Percentiles rank a stretch among this genome's conserved stretches.
phyloP scores from a whole-genome alignment of 2,113 vertebrate species.

The Elephas maximus region DNA sequence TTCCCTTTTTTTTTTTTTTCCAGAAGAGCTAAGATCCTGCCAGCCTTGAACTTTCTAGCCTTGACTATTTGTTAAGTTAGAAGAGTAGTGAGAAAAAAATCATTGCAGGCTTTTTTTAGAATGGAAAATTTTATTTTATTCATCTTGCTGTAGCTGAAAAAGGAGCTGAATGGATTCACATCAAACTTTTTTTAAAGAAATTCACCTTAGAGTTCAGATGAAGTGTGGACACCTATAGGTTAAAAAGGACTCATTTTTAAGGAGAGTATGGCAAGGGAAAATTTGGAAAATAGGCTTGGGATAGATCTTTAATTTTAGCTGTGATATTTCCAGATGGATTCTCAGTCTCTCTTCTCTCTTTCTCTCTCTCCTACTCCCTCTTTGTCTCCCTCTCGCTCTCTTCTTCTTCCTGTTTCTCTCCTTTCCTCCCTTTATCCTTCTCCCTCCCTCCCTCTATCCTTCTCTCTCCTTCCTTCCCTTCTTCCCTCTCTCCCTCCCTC shows the following conservation, averaged over 20 bases:
- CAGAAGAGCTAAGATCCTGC: constrained; percentile 27
- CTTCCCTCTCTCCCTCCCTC: too few relatives aligned
- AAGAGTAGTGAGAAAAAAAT: constrained; percentile 41
- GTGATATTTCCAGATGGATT: neutral
- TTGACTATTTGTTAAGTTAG: constrained; percentile 60
- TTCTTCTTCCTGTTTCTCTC: neutral
- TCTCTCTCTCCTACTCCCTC: accelerated
- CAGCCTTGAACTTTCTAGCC: constrained; percentile 57
- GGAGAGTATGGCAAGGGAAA: neutral
- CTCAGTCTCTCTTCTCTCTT: neutral
- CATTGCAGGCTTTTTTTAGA: constrained; percentile 59
- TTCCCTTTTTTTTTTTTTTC: constrained; percentile 43
- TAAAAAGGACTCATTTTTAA: constrained; percentile 58
- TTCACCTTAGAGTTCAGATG: constrained; percentile 52
- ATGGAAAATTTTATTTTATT: constrained; percentile 72
- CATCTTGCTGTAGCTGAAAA: constrained; percentile 34
- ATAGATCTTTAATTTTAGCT: neutral
- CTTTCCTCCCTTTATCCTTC: neutral
- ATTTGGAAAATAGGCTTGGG: neutral
- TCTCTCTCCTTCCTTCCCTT: neutral
- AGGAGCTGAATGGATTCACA: constrained; percentile 39
- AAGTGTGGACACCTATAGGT: neutral
- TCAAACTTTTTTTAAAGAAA: constrained; percentile 57
- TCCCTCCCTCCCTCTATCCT: neutral
- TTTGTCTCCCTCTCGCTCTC: neutral